A percentile compares a stretch with the other conserved stretches of the same genome.
These are phyloP conservation scores for Conistra vaccinii DNA, from an alignment of 2,888 invertebrate genomes.

Conservation along the genomic window DNA sequence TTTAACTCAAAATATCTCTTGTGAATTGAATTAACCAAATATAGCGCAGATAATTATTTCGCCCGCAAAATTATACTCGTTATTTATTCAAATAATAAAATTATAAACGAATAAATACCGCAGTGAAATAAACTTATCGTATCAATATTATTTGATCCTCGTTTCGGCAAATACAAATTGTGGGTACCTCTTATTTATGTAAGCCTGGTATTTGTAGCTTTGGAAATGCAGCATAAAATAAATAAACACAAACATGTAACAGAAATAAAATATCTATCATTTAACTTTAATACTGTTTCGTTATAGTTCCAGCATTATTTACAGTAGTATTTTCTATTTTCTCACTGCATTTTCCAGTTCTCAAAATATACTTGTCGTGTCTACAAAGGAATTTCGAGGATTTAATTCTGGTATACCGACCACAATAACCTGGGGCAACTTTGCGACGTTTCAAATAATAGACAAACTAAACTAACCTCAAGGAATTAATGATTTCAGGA, in stretches of 20 bases:
- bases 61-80: not conserved
- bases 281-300: not conserved
- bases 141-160: not conserved
- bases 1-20: not conserved
- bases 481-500: not conserved
- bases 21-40: not conserved
- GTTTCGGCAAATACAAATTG: not conserved
- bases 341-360: not conserved
- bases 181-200: not conserved
- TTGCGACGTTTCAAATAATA: not conserved
- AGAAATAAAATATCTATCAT: not conserved
- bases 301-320: too few relatives aligned
- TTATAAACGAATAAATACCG: not conserved
- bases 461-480: too few relatives aligned
- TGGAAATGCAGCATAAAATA: not conserved
- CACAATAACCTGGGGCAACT: not conserved
- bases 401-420: not conserved
- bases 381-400: not conserved
- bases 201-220: not conserved
- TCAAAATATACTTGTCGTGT: not conserved
- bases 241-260: not conserved
- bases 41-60: not conserved
- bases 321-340: not conserved
- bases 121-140: not conserved
- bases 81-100: not conserved